Evolutionary conservation across 2,888 invertebrate species (phyloP), one percentile per base, ranked within the genome.

Genomic region (Drosophila neonasuta): DNA sequence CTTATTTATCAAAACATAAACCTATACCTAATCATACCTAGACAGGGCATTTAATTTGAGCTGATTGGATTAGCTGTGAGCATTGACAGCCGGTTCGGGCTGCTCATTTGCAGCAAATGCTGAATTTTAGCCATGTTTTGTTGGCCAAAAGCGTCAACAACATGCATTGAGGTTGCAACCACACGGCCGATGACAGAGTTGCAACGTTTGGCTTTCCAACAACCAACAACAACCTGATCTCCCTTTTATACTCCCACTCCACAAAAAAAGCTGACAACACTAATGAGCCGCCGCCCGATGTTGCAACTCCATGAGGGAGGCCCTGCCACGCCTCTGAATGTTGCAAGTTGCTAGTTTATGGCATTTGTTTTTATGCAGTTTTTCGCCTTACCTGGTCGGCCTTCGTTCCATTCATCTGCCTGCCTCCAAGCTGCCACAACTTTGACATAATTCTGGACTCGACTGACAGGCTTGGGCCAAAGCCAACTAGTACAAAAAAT

Each of bases 391-490:
- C 70, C 72, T 68, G 8, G 5, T 5, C 11, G 62, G 55, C 63
- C 63, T 61, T 62, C 45, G 55, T 30, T 61, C 60, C 48, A 50
- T 30, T 41, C 29, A 39, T 51, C 6, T 24, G 44, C 36, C 45
- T 44, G 2, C 7, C 2, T 7, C n/a, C 17, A n/a, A 13, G n/a
- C 36, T 63, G 68, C 81, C 79, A 66, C 85, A 86, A 81, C 79
- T 81, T 81, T 81, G 81, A 86, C 86, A 81, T 86, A 86, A 81
- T 81, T 81, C 74, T 69, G 79, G 74, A 83, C 83, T 60, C 65
- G 52, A 60, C 52, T 72, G 79, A 69, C 71, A 77, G 61, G 56
- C 52, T 69, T 75, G 74, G 77, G 69, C 65, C 46, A 58, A 71
- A 71, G 68, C 72, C 72, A 71, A 62, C 20, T 54, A 67, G 42